A percentile compares a stretch with the other conserved stretches of the same genome.
Conservation (phyloP, 2,113 vertebrate genomes). For the Cheirogaleus medius region DNA sequence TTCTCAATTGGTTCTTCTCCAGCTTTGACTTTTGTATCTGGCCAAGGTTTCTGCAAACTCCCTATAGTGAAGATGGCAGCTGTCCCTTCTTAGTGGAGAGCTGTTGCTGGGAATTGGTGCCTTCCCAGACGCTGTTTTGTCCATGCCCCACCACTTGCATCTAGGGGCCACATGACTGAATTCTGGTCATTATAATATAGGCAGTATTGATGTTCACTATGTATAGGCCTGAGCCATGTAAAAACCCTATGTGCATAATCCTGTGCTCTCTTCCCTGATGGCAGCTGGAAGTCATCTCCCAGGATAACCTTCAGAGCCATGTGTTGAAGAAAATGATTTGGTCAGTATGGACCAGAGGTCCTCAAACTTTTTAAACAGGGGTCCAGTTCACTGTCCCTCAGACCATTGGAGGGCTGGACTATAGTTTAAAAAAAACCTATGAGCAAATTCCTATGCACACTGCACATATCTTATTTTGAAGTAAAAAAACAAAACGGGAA, state of each 20-base stretch:
- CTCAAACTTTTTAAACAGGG: too few relatives aligned
- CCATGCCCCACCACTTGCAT: background rate
- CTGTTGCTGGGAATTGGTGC: background rate
- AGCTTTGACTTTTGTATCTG: constrained; percentile 36
- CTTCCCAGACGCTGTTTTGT: background rate
- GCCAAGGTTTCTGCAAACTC: background rate
- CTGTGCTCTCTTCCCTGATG: background rate
- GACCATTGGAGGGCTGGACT: too few relatives aligned
- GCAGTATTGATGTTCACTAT: background rate
- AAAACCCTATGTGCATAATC: fast-evolving
- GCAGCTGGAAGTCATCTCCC: background rate
- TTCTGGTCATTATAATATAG: background rate
- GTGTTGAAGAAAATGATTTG: background rate
- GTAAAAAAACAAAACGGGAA: too few relatives aligned
- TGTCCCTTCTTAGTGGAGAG: background rate
- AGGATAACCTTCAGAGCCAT: background rate
- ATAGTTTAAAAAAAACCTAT: too few relatives aligned
- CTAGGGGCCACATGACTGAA: background rate
- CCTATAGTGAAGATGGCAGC: background rate
- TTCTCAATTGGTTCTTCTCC: background rate
- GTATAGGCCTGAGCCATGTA: background rate
- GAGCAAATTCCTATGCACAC: too few relatives aligned
- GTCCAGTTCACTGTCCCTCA: too few relatives aligned
- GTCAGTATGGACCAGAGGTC: too few relatives aligned
- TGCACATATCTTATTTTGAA: too few relatives aligned